These are phyloP conservation scores for Rhynchonycteris naso DNA, from an alignment of 2,797 vertebrate genomes.

Conservation along the genomic window DNA sequence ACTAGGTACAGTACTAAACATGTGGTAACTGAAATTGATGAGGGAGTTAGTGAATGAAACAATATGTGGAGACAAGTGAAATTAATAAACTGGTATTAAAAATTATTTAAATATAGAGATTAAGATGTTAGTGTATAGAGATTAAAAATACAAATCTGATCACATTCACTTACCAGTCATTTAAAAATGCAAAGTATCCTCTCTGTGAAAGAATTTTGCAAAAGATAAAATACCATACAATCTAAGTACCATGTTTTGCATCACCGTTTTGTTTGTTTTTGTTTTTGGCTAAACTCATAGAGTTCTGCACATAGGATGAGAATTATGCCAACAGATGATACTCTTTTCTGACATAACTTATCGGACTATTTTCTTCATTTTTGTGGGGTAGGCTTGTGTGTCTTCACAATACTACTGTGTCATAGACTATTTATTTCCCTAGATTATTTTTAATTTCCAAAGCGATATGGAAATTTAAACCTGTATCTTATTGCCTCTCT, in stretches of 20 bases:
- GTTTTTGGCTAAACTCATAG: background rate
- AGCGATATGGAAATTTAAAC: background rate
- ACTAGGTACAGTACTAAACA: background rate
- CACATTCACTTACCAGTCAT: background rate
- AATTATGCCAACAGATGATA: background rate
- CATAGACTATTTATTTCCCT: background rate
- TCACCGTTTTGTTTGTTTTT: background rate
- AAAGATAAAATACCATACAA: background rate
- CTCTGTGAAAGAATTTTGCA: background rate
- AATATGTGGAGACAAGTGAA: background rate
- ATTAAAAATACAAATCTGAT: slow-evolving; percentile 7
- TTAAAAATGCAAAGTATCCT: slow-evolving; percentile 27
- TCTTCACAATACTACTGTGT: background rate
- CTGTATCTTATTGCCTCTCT: background rate
- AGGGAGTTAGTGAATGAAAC: background rate
- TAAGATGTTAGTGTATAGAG: background rate
- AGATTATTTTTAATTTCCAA: slow-evolving; percentile 21
- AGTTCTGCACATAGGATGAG: background rate
- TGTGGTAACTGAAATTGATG: background rate
- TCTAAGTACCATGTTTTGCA: background rate
- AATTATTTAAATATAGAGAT: background rate
- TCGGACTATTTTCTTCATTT: background rate
- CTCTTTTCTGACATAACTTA: background rate
- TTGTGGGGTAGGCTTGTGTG: background rate
- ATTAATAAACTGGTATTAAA: background rate